Percentiles rank a stretch among this genome's conserved stretches.
These are phyloP conservation scores for Pasiphila rectangulata DNA, from an alignment of 2,888 invertebrate genomes.

Conservation along the genomic window DNA sequence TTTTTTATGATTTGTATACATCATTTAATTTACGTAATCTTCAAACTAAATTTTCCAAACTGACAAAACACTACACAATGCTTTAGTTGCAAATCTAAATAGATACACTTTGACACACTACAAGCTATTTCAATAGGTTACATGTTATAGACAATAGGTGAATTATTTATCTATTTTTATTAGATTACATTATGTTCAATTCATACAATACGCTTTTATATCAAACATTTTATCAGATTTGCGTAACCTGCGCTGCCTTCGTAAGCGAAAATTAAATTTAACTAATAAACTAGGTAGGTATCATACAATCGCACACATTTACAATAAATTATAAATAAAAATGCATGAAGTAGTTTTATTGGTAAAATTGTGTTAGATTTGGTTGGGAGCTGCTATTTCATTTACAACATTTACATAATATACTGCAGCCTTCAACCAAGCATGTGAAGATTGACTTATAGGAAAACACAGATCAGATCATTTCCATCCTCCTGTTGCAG, in stretches of 20 bases:
- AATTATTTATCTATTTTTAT: slow-evolving; percentile 28
- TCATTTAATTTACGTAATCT: too few relatives aligned
- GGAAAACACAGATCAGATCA: background rate
- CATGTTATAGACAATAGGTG: slow-evolving; percentile 55
- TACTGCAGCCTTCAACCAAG: background rate
- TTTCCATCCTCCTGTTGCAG: too few relatives aligned
- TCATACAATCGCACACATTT: too few relatives aligned
- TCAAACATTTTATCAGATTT: background rate
- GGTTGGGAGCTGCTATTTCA: background rate
- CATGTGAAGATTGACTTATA: background rate
- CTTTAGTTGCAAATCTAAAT: slow-evolving; percentile 41
- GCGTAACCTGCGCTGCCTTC: too few relatives aligned
- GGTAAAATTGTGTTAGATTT: background rate
- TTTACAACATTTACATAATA: slow-evolving; percentile 7
- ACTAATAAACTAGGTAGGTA: too few relatives aligned
- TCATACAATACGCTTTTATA: slow-evolving; percentile 3
- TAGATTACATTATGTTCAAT: slow-evolving; percentile 19
- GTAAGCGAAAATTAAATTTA: too few relatives aligned
- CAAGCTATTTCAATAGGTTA: slow-evolving; percentile 57
- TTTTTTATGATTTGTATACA: too few relatives aligned
- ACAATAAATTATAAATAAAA: too few relatives aligned
- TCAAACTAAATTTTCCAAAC: background rate
- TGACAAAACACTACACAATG: slow-evolving; percentile 2
- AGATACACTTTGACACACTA: slow-evolving; percentile 73
- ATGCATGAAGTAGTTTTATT: background rate